Evolutionary conservation across 1,140 invertebrate genomes (phyloP), one percentile per base, ranked within the genome.

Genomic region (Neodiprion virginianus): DNA sequence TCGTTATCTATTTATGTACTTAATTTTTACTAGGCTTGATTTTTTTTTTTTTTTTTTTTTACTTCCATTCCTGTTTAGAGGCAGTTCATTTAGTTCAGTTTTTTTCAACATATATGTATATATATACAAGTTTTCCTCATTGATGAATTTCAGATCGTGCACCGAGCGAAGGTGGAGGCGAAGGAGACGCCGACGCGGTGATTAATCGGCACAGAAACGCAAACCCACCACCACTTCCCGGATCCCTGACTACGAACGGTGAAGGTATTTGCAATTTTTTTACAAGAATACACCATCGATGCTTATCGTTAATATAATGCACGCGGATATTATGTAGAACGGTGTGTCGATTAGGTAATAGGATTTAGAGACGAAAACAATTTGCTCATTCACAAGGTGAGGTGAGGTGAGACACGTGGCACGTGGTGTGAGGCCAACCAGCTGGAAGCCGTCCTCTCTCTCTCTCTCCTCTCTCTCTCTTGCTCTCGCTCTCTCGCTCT

Each of bases 171-270:
- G 88, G 89, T 80, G 90, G 91, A 81, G 88, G 91, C 81, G 92
- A 92, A 89, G 88, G 89, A 80, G 90, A 91, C 81, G 88, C 87
- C 77, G 84, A 89, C 11, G 3, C 11, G 11, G 11, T 12, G 53
- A 14, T 12, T 61, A 61, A 61, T 77, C 77, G 82, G 71, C 82
- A 78, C 80, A 83, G 82, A 79, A 85, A 82, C 77, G 89, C 78
- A 89, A 89, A 79, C 87, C 89, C 89, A 89, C 88, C 83, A 88
- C 90, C 89, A 82, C 90, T 89, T 83, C 90, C 90, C 74, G 92
- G 91, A 74, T 94, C 93, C 74, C 89, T 94, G 75, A 93, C 93
- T 81, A 94, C 93, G 81, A 93, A 93, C 84, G 93, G 93, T 79
- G 93, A 94, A 91, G 93, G 93, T 94, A 89, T 90, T 86, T 85